Base-by-base conservation (phyloP, 2,797 vertebrate genomes). In the Valencia hispanica region DNA sequence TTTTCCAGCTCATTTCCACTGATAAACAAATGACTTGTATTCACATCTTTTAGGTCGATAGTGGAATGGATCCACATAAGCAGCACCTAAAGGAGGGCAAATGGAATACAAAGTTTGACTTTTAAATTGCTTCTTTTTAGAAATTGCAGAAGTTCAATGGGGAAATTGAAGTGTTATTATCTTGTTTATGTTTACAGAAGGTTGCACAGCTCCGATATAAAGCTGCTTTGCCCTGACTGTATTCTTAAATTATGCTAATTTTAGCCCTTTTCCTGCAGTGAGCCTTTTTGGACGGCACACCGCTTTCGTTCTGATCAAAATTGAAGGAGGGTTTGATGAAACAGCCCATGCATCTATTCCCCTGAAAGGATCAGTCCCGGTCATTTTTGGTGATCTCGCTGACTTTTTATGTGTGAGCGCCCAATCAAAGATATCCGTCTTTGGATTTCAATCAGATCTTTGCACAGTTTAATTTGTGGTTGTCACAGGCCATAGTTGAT, bases 1-100 rank as follows among this genome's bases (percentile, higher is more conserved):
- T 57, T 61, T 74, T 66, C 25, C 36, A 75, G 47, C 36, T 27
- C 43, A 41, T 78, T 70, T 74, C 34, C 22, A 32, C 4, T 22
- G 36, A 79, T 48, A 79, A 47, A 72, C 66, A 53, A 55, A 48
- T 68, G n/a, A 69, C 74, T 63, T 70, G 59, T 50, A 70, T 39
- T 70, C 57, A 50, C 10, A 61, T 68, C 22, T n/a, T 25, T 27
- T 18, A n/a, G 72, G n/a, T 27, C 30, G 41, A 57, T 57, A 72
- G 66, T 81, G 72, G 18, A 73, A n/a, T 8, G 48, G 12, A 68
- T 36, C 53, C 30, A 73, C 36, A 79, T 39, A 51, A 50, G 14
- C 48, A 65, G 61, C 5, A 17, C 32, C 41, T 9, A 53, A 51
- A 39, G 48, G 17, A 63, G 45, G 41, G 45, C 15, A 36, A 43